A percentile compares a stretch with the other conserved stretches of the same genome.
Evolutionary conservation across 1,140 invertebrate genomes (phyloP).

Genomic region (Trichomalopsis sarcophagae): DNA sequence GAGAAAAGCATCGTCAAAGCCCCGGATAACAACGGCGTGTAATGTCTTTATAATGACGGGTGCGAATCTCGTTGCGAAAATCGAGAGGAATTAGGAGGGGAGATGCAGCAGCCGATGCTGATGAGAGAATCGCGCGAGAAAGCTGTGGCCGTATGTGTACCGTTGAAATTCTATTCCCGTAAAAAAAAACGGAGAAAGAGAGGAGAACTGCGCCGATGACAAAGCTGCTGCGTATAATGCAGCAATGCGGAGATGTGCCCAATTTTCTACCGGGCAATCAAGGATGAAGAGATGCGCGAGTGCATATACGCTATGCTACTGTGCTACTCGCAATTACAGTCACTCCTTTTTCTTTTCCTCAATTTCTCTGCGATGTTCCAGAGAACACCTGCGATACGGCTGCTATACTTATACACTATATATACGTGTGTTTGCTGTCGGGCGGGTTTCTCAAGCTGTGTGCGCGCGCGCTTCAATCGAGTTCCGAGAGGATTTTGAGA

Average conservation of each 20-base stretch:
- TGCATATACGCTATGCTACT: neutral
- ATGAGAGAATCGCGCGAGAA: constrained; percentile 12
- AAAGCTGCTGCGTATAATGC: neutral
- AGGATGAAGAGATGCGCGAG: neutral
- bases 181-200: neutral
- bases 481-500: neutral
- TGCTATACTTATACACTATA: neutral
- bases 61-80: constrained; percentile 25
- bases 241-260: neutral
- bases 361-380: constrained; percentile 6
- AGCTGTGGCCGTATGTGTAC: neutral
- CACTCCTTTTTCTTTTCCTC: neutral
- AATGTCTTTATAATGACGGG: constrained; percentile 16
- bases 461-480: neutral
- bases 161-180: neutral
- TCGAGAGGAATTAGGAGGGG: neutral
- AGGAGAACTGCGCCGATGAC: neutral
- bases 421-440: no score
- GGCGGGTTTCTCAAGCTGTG: no score
- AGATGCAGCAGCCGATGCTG: neutral
- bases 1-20: constrained; percentile 10
- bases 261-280: constrained; percentile 26
- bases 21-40: neutral
- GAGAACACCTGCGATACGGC: neutral
- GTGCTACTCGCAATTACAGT: neutral